Evolutionary conservation across 1,140 invertebrate species (phyloP), one percentile per base, ranked within the genome.

Genomic region (Galleria mellonella): DNA sequence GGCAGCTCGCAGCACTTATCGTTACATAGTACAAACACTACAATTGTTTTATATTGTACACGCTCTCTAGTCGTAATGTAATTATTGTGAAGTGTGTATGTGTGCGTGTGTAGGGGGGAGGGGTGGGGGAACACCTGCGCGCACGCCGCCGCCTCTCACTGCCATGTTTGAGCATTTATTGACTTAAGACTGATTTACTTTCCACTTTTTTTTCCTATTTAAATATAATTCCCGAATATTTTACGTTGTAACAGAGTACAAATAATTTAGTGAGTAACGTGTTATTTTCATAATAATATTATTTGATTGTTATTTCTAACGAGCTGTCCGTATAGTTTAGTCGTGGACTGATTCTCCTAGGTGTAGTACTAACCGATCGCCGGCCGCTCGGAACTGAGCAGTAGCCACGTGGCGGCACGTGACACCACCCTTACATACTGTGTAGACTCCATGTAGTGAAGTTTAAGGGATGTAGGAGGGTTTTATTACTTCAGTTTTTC

Each of bases 151-250:
- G 32, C 32, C 32, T 14, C 5, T 35, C 13, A 14, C 12, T 14
- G 32, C 14, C 32, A 8, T 35, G 13, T 9, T 23, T 6, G 17
- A 3, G 17, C 17, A 23, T 23, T 23, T 23, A 37, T 47, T 62
- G 45, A 35, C 40, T 57, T 57, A 39, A 61, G 62, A 65, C 62
- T 65, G 62, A 65, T 61, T 60, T 51, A 42, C 31, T 43, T 50
- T 51, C 38, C 28, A 12, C 35, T 44, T 50, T 47, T 47, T 43
- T 52, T 35, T 50, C 50, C 43, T 43, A 40, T 47, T 2, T 47
- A 43, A 31, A 43, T 51, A 51, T 32, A 32, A 41, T 40, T 14
- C 39, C 32, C 17, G 42, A 41, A 14, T 32, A 30, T 27, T 32
- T 56, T 54, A 57, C 51, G 47, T 54, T 63, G 12, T 41, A 47